phyloP scores from a whole-genome alignment of 2,888 invertebrate genomes.

The Hoplodrina blanda region DNA sequence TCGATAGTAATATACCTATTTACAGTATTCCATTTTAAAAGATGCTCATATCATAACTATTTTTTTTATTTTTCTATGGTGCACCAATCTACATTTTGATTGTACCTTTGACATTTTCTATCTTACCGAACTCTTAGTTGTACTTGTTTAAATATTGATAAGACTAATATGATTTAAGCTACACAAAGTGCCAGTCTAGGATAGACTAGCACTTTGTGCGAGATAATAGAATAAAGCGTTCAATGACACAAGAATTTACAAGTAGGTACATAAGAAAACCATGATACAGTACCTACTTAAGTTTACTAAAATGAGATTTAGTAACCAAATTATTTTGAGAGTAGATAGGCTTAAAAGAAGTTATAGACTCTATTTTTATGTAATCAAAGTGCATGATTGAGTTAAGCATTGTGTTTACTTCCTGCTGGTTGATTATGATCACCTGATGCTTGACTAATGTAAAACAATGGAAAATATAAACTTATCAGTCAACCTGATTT shows the following conservation, averaged over 20 bases:
- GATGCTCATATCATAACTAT: too few species aligned
- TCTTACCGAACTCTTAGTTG: not conserved
- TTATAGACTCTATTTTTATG: not conserved
- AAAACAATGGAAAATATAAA: constrained; percentile 44
- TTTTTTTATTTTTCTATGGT: too few species aligned
- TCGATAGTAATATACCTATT: not conserved
- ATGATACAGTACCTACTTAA: not conserved
- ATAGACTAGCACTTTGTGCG: not conserved
- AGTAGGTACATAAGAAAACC: not conserved
- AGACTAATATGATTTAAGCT: constrained; percentile 1
- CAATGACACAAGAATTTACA: not conserved
- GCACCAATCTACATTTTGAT: not conserved
- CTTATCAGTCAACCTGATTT: constrained; percentile 47
- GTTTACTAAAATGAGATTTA: not conserved
- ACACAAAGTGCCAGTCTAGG: too few species aligned
- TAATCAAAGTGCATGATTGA: not conserved
- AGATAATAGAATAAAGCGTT: not conserved
- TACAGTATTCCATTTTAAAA: too few species aligned
- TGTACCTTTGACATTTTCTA: not conserved
- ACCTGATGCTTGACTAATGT: constrained; percentile 32
- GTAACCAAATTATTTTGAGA: not conserved
- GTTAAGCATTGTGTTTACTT: not conserved
- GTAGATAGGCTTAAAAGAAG: too few species aligned
- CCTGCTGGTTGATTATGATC: constrained; percentile 23
- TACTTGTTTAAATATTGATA: constrained; percentile 15